Evolutionary conservation across 2,797 vertebrate genomes (phyloP), one percentile per base, ranked within the genome.

Genomic region (Pyrrhura leucotis): DNA sequence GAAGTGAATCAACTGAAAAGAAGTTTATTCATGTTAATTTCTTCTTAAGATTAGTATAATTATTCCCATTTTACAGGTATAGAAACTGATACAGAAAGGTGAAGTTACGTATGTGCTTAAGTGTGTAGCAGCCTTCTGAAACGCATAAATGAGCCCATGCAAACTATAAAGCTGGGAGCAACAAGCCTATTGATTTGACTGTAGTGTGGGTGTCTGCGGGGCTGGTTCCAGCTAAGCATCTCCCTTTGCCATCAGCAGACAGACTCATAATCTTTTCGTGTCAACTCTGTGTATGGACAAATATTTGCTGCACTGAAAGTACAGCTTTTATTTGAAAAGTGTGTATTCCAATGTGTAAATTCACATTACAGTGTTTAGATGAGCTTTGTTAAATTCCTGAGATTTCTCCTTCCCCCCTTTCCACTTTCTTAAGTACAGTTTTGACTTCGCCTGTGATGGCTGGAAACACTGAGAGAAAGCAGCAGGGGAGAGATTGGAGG

Each of bases 61-160:
- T 54, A 61, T 56, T 77, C 14, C 35, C 6, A 18, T 69, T 72
- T 83, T 72, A 37, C 26, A 68, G 31, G 42, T 51, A 1, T 28
- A 63, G 72, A 71, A 85, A 26, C 6, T 6, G 53, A 35, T 39
- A 35, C 0, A 28, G 62, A 58, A 23, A 37, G 68, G 51, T 40
- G 5, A 66, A 66, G 58, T 86, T 51, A 56, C 14, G 14, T n/a
- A 9, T 8, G 20, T 26, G 4, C 4, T 1, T 4, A 45, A 28
- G 10, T 65, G 84, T 73, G 20, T 28, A 26, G 51, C 20, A 76
- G 42, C 31, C 42, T 76, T 78, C 58, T 59, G 77, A 39, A 84
- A 63, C 33, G 6, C 14, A 1, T 7, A 2, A 9, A 4, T 37
- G 56, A 59, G 31, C 16, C 53, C 6, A 0, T 21, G 54, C 12